Evolutionary conservation across 1,140 invertebrate species (phyloP).

Genomic region (Heliconius hermathena): DNA sequence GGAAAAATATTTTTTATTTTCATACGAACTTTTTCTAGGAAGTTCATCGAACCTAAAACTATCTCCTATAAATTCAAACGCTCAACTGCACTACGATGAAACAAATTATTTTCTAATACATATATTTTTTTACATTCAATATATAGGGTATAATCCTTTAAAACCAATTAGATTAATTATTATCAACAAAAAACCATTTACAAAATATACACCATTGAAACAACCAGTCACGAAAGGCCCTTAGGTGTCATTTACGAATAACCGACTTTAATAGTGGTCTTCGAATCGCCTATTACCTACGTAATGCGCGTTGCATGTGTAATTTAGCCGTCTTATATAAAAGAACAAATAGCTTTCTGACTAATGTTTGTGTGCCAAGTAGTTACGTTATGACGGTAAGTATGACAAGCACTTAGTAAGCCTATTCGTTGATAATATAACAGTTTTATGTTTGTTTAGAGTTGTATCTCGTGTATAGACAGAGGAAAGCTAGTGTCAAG

Average conservation of each 20-base stretch:
- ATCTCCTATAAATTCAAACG: not conserved
- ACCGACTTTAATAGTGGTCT: conserved; percentile 14
- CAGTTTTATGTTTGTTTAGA: no score
- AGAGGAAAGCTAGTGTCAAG: no score
- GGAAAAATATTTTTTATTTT: no score
- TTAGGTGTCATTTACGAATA: conserved; percentile 38
- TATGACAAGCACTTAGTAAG: not conserved
- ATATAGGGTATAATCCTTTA: not conserved
- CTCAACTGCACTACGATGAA: not conserved
- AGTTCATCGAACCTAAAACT: no score
- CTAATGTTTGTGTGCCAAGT: not conserved
- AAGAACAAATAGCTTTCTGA: not conserved
- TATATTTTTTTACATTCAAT: not conserved
- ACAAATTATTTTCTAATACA: not conserved
- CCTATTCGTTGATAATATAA: not conserved
- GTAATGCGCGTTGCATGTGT: conserved; percentile 21
- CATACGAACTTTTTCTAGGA: no score
- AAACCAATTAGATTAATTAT: conserved; percentile 5
- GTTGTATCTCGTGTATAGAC: no score
- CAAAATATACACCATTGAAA: conserved; percentile 17
- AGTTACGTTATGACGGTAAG: not conserved
- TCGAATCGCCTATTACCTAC: conserved; percentile 22
- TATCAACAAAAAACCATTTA: not conserved
- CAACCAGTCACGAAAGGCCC: conserved; percentile 36
- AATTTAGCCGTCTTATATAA: conserved; percentile 25